Evolutionary conservation across 2,888 invertebrate genomes (phyloP).

Genomic region (Camptogramma bilineatum): DNA sequence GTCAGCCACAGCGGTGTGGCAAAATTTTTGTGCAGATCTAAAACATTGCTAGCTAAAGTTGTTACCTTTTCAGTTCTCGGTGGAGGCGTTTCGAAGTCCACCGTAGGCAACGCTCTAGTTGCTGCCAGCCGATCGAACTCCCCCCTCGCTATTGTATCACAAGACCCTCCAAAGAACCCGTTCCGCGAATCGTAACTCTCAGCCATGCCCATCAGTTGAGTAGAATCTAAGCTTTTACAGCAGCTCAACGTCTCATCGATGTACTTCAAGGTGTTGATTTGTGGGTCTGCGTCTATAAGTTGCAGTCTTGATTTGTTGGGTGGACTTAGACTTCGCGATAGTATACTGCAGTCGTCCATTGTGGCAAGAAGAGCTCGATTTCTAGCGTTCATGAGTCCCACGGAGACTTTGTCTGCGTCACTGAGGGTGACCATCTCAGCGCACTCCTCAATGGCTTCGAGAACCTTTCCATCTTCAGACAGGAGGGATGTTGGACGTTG

Average conservation of each 20-base stretch:
- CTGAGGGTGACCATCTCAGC: constrained; percentile 89
- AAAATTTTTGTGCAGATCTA: too few species aligned
- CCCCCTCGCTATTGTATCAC: constrained; percentile 77
- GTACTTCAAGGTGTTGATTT: constrained; percentile 86
- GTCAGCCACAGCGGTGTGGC: too few species aligned
- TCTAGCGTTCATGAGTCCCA: constrained; percentile 76
- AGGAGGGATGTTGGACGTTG: constrained; percentile 87
- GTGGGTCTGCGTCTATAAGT: constrained; percentile 78
- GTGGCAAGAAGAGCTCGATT: constrained; percentile 82
- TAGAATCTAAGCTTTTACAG: constrained; percentile 80
- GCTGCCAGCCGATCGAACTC: constrained; percentile 71
- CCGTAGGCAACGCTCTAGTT: constrained; percentile 55
- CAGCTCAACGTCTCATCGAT: constrained; percentile 86
- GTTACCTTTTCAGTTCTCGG: constrained; percentile 71
- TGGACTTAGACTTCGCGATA: constrained; percentile 79
- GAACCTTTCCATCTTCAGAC: constrained; percentile 86
- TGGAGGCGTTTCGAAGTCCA: constrained; percentile 75
- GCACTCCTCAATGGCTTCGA: constrained; percentile 89
- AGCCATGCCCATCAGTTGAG: constrained; percentile 79
- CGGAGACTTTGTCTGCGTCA: constrained; percentile 76
- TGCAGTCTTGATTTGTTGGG: constrained; percentile 75
- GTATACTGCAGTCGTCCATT: constrained; percentile 82
- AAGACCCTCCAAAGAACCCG: constrained; percentile 77
- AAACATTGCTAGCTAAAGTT: background rate
- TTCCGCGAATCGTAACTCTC: constrained; percentile 81